Percentiles rank a stretch among this genome's conserved stretches.
Conservation (phyloP, 2,113 vertebrate genomes). For the Gallinago jamesoni region DNA sequence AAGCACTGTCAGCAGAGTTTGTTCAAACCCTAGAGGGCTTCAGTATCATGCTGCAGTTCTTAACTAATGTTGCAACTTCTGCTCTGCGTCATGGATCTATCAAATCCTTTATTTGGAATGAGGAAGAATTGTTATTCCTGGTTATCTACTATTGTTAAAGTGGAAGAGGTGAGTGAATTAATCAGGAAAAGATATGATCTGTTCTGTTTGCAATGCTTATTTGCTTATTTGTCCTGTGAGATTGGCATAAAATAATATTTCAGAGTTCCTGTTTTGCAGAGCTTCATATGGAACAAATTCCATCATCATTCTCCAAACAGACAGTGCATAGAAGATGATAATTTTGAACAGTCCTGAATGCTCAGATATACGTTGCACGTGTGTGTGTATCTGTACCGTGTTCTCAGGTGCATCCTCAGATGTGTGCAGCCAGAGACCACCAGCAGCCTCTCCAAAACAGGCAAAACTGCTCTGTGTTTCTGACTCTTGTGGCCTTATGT, state of each 20-base stretch:
- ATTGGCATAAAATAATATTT: neutral
- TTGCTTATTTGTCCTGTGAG: neutral
- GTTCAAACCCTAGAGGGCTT: slow-evolving; percentile 45
- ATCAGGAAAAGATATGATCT: neutral
- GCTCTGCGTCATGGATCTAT: slow-evolving; percentile 31
- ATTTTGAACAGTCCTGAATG: neutral
- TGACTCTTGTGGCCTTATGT: neutral
- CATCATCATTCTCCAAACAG: neutral
- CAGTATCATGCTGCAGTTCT: slow-evolving; percentile 48
- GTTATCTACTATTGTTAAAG: neutral
- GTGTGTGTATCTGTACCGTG: rapidly evolving
- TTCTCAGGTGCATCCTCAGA: neutral
- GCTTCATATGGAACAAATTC: neutral
- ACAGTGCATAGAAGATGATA: neutral
- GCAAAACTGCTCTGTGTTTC: neutral
- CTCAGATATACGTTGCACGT: rapidly evolving
- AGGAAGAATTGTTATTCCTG: slow-evolving; percentile 3
- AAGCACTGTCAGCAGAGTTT: slow-evolving; percentile 61
- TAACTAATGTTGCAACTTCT: slow-evolving; percentile 35
- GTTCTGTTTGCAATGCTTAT: neutral
- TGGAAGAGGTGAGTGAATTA: slow-evolving; percentile 35
- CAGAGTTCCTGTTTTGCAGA: neutral
- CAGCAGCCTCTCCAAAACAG: neutral
- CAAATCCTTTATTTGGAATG: slow-evolving; percentile 48
- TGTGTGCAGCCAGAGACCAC: neutral